Evolutionary conservation across 92 coral and sea anemone genomes (phyloP).

Genomic region (Parazoanthus swiftii): DNA sequence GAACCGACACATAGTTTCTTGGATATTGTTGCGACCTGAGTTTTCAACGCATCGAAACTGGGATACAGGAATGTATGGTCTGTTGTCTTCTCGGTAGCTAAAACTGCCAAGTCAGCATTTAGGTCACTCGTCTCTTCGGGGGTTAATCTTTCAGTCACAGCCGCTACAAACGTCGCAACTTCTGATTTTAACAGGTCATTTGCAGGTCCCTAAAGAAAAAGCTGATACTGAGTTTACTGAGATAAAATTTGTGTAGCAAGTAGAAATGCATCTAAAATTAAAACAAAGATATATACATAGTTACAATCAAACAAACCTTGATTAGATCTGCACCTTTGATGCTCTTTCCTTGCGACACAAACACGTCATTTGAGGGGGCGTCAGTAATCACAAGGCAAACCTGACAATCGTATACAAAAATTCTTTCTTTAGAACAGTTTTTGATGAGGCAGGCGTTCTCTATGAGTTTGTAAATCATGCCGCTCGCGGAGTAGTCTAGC

Average conservation of each 20-base stretch:
- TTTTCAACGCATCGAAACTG: neutral
- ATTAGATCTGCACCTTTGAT: conserved; percentile 44
- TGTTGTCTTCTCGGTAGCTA: conserved; percentile 27
- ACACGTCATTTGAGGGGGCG: conserved; percentile 78
- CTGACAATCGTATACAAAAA: neutral
- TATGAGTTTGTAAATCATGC: too few species aligned
- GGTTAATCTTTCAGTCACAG: neutral
- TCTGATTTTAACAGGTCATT: neutral
- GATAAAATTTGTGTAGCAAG: too few species aligned
- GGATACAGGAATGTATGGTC: conserved; percentile 11
- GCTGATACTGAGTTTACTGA: neutral
- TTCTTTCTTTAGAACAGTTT: neutral
- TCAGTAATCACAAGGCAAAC: conserved; percentile 74
- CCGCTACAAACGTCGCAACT: conserved; percentile 29
- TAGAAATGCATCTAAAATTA: too few species aligned
- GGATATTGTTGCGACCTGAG: neutral
- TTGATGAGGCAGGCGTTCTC: too few species aligned
- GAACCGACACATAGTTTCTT: conserved; percentile 28
- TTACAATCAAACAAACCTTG: conserved; percentile 7
- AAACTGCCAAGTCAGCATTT: conserved; percentile 23
- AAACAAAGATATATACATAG: neutral
- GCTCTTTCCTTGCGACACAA: conserved; percentile 58
- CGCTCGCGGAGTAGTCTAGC: too few species aligned
- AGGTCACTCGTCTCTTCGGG: neutral
- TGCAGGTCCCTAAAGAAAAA: conserved; percentile 18